Evolutionary conservation across 1,140 invertebrate species (phyloP), one percentile per base, ranked within the genome.

Genomic region (Ectropis grisescens): DNA sequence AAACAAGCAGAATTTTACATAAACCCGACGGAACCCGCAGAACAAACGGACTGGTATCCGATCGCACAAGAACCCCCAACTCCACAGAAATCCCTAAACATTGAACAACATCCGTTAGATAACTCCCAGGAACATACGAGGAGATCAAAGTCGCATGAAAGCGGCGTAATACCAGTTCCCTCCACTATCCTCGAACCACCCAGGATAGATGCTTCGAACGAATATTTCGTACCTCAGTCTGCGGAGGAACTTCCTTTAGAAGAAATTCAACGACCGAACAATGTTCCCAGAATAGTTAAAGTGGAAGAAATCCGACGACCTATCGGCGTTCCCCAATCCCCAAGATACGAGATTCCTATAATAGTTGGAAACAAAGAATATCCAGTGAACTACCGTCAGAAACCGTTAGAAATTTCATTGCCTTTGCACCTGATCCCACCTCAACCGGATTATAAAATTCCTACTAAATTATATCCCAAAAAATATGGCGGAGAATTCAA

Each of bases 1-100:
- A 52, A 49, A 12, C 47, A 64, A 40, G 40, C 47, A 11, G 55
- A 61, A 10, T 71, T 56, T 40, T 50, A 45, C 14, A 62, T 60
- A 9, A 43, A 53, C 10, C 50, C 62, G 2, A 54, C 54, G 11
- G 58, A 67, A 39, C 13, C 64, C 1, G 58, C 31, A n/a, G 52
- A 61, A 15, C 64, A 76, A 35, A 61, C 49, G 15, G 72, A 80
- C 26, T 80, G 75, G 75, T 58, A 66, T 35, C 75, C 75, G 3
- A 78, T 80, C 39, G 37, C 52, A 13, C 52, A 57, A 30, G 33
- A 19, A 4, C 3, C 16, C 8, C 16, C 16, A 19, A 4, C 16
- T 4, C 16, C 29, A 19, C 16, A 16, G 11, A 52, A 24, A 29
- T 33, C 6, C 33, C 41, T 24, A 10, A 40, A 6, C 48, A 46